Base-by-base conservation (phyloP, 2,888 invertebrate genomes). In the Eristalis pertinax region DNA sequence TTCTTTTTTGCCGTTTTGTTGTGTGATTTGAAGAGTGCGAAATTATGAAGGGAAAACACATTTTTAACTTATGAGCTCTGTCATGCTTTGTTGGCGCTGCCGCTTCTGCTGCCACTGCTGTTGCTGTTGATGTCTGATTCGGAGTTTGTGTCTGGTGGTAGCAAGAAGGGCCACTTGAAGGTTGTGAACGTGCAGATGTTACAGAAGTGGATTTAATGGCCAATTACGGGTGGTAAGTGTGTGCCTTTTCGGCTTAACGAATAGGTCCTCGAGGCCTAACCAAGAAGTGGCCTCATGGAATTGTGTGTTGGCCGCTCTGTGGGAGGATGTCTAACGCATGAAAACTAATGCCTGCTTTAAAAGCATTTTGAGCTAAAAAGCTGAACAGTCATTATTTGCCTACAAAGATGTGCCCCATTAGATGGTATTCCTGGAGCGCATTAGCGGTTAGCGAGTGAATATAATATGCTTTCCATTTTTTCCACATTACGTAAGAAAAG, bases 11-110 rank as follows among this genome's bases (percentile, higher is more conserved):
- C 19, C 50, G 19, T 50, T 50, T 19, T 50, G 19, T 50, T 50
- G 50, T 50, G 70, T 78, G 73, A 86, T 74, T 56, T 70, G 82
- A 74, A 74, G 38, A 75, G 77, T 86, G 85, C 69, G 77, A 82
- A 86, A 74, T 81, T 82, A 32, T 62, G 77, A 86, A 43, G n/a
- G 32, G 64, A 65, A 38, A 70, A 60, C 78, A 74, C 62, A 74
- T 62, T 82, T 68, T 79, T 70, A 69, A 32, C 67, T 60, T n/a
- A 63, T 15, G 32, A 35, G 62, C 62, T 72, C 60, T 63, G 19
- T 50, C 50, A 50, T 19, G 50, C 19, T 50, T 68, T 22, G 56
- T 62, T 78, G 26, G 19, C 8, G 19, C 19, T 50, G 13, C 13
- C 41, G 62, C 75, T 69, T 63, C 75, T 81, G 74, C 26, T 26